Percentiles rank a stretch among this genome's conserved stretches.
phyloP scores from a whole-genome alignment of 2,888 invertebrate species.

The Drosophila tripunctata region DNA sequence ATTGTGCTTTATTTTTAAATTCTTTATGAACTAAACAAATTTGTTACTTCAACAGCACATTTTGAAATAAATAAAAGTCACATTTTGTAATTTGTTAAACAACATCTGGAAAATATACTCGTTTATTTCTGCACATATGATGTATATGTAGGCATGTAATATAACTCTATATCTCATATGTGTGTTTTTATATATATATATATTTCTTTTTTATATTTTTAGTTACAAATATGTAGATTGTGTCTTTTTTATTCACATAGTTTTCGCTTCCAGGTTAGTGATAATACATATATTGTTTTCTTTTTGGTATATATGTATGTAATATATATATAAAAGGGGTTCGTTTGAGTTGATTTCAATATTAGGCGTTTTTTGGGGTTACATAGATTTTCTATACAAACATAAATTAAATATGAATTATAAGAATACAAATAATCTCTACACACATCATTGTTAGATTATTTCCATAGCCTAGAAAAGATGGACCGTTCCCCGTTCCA shows the following conservation, averaged over 20 bases:
- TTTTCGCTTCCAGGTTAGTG: constrained; percentile 46
- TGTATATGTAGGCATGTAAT: too few relatives aligned
- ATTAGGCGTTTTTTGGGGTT: constrained; percentile 47
- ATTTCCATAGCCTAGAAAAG: constrained; percentile 4
- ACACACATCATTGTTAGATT: background rate
- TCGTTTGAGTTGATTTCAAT: constrained; percentile 65
- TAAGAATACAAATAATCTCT: constrained; percentile 3
- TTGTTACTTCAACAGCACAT: too few relatives aligned
- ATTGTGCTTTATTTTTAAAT: too few relatives aligned
- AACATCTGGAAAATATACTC: constrained; percentile 70
- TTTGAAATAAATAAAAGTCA: constrained; percentile 16
- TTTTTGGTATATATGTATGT: constrained; percentile 7
- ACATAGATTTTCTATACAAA: constrained; percentile 44
- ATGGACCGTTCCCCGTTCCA: background rate
- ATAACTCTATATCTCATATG: constrained; percentile 31
- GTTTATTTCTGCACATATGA: constrained; percentile 40
- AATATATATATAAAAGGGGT: constrained; percentile 37
- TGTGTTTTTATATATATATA: too few relatives aligned
- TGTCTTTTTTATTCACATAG: constrained; percentile 62
- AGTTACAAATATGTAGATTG: constrained; percentile 41
- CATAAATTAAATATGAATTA: constrained; percentile 51
- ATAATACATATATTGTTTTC: constrained; percentile 54
- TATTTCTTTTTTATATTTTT: constrained; percentile 42
- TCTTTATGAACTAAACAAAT: too few relatives aligned
- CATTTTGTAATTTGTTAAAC: constrained; percentile 37